A percentile compares a stretch with the other conserved stretches of the same genome.
Conservation (phyloP, 2,797 vertebrate species). For the Picus viridis region DNA sequence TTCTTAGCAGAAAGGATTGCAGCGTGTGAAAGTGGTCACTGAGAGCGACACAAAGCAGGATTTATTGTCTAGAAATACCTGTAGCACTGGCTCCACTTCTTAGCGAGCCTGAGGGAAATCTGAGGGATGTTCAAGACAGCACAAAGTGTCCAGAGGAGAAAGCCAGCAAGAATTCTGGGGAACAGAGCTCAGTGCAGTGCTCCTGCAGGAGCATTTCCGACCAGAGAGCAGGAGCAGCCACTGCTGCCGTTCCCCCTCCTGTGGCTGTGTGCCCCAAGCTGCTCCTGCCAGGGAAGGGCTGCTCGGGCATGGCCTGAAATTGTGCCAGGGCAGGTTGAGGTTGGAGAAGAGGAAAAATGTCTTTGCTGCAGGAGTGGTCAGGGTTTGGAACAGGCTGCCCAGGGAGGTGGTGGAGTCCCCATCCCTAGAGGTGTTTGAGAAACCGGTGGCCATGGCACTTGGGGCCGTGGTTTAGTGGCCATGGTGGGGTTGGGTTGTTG, state of each 20-base stretch:
- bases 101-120: not conserved
- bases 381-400: no score
- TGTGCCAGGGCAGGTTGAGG: no score
- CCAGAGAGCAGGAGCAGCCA: not conserved
- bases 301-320: no score
- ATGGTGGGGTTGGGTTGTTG: no score
- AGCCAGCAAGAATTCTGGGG: not conserved
- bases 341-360: no score
- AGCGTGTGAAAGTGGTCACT: conserved; percentile 31
- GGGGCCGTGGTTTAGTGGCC: no score
- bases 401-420: no score
- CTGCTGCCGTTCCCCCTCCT: not conserved
- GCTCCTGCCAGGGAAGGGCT: not conserved
- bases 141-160: not conserved
- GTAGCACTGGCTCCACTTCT: not conserved
- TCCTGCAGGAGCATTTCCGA: not conserved
- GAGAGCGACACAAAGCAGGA: not conserved
- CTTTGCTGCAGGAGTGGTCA: no score
- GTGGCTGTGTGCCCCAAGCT: not conserved
- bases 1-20: conserved; percentile 55
- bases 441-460: no score
- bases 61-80: not conserved
- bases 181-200: accelerated
- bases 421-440: no score
- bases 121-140: not conserved